These are phyloP conservation scores for Tricholaema leucomelas DNA, from an alignment of 2,113 vertebrate species.

Conservation along the genomic window DNA sequence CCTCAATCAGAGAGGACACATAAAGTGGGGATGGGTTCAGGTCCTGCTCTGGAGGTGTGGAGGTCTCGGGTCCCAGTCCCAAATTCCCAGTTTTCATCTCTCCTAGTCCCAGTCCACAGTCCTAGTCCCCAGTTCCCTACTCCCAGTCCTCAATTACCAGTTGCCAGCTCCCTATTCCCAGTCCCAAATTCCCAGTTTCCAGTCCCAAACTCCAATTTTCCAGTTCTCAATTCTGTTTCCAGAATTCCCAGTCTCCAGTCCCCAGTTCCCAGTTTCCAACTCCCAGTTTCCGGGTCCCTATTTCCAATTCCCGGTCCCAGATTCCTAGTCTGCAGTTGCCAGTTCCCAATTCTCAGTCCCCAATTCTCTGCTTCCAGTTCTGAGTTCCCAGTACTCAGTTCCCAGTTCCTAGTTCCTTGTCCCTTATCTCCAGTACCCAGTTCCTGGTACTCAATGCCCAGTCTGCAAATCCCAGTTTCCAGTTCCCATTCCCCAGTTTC, in stretches of 20 bases:
- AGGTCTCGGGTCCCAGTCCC: neutral
- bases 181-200: neutral
- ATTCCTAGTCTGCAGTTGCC: neutral
- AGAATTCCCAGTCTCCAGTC: neutral
- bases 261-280: neutral
- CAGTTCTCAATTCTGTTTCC: neutral
- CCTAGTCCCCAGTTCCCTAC: no score
- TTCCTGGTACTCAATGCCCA: neutral
- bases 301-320: neutral
- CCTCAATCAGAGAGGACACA: neutral
- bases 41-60: neutral
- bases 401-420: neutral
- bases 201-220: no score
- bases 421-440: neutral
- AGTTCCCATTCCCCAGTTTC: neutral
- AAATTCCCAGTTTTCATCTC: neutral
- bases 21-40: neutral
- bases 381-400: neutral
- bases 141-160: no score
- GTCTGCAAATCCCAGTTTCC: neutral
- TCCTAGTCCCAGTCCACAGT: no score
- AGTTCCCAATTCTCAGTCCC: neutral
- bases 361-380: fast-evolving
- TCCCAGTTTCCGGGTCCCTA: neutral
- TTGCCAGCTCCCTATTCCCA: neutral